phyloP scores from a whole-genome alignment of 2,797 vertebrate species.

The Xerus rutilus region DNA sequence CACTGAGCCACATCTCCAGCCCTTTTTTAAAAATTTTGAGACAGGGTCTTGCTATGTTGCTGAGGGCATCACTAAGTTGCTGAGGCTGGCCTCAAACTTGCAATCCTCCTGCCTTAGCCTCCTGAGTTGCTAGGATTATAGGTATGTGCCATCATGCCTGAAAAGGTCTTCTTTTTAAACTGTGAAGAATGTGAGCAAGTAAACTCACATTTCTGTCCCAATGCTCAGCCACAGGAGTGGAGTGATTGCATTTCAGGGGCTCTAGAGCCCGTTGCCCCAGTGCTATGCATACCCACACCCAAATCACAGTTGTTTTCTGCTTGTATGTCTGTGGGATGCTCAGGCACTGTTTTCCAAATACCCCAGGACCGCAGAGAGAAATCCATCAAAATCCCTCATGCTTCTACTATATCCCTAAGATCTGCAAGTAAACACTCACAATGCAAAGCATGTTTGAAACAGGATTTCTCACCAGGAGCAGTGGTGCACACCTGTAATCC shows the following conservation, averaged over 20 bases:
- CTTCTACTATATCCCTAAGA: constrained; percentile 38
- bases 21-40: too few species aligned
- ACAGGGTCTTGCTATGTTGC: too few species aligned
- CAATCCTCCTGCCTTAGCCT: too few species aligned
- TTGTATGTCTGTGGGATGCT: constrained; percentile 36
- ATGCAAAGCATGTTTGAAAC: background rate
- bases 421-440: background rate
- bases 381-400: background rate
- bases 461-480: background rate
- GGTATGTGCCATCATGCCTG: too few species aligned
- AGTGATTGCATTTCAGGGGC: background rate
- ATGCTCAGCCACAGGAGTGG: background rate
- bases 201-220: background rate
- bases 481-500: too few species aligned
- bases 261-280: background rate
- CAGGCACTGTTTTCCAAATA: constrained; percentile 67
- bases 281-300: constrained; percentile 68
- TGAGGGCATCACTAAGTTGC: too few species aligned
- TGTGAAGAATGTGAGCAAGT: background rate
- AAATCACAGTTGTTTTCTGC: constrained; percentile 13
- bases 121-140: too few species aligned
- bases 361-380: constrained; percentile 16
- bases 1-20: too few species aligned
- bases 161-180: too few species aligned
- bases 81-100: too few species aligned